Evolutionary conservation across 92 coral and sea anemone genomes (phyloP), one percentile per base, ranked within the genome.

Genomic region (Chrysogorgia sp.): DNA sequence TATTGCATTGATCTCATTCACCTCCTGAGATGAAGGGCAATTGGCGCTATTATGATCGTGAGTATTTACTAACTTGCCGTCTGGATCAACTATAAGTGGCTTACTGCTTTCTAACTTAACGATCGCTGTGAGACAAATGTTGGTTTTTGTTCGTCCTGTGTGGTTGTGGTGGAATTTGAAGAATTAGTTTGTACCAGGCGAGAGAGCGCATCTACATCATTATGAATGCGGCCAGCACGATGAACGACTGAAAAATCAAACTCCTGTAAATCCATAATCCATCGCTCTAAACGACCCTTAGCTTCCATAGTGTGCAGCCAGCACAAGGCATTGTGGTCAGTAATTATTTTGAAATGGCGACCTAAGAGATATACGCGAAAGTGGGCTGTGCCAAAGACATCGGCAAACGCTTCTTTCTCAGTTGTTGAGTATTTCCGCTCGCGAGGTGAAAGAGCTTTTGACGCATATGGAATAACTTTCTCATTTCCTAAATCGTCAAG

Each of bases 141-240:
- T 24, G 67, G 67, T 25, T 60, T 34, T 23, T 5, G 37, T 45
- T 9, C 19, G 19, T 9, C 19, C 19, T 9, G 9, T 9, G 19
- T 45, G 67, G 15, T 1, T 60, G 67, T 26, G 40, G 67, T 26
- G 37, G 67, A 12, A 1, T 26, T 40, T 24, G 34, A 5, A 28
- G 40, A 60, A 25, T 4, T 60, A 25, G 67, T 4, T 25, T 29
- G 35, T 26, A 60, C 67, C 28, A 70, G 64, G n/a, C 88, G 66
- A 20, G 84, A 60, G 52, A 85, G 43, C 15, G 81, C 84, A 34
- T 79, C 84, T 19, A 75, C 76, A 58, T 79, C 71, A 35, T 32
- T 61, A 65, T 85, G 80, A 26, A 69, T 60, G 7, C 81, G 49
- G 40, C 88, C 84, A 15, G 88, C 81, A 22, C 88, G 67, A 43